These are phyloP conservation scores for Caracal caracal DNA, from an alignment of 2,113 vertebrate genomes.

Conservation along the genomic window DNA sequence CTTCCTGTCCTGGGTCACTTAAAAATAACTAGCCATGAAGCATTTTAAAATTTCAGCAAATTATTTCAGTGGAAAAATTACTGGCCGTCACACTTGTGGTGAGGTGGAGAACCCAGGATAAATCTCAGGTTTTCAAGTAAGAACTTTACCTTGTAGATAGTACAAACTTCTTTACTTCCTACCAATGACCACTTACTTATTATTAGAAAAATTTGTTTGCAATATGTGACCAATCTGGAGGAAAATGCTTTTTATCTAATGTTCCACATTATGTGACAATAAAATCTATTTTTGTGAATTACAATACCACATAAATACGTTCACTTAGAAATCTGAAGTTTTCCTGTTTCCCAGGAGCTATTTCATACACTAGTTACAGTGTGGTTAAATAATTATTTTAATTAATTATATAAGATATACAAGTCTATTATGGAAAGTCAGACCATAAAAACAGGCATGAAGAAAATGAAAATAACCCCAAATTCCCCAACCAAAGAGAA, in stretches of 20 bases:
- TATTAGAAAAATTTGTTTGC: neutral
- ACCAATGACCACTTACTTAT: neutral
- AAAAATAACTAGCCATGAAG: slow-evolving; percentile 83
- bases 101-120: slow-evolving; percentile 54
- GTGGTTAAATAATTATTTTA: neutral
- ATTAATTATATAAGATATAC: neutral
- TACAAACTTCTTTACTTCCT: neutral
- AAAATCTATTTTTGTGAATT: slow-evolving; percentile 19
- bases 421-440: neutral
- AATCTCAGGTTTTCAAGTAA: slow-evolving; percentile 21
- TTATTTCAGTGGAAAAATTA: slow-evolving; percentile 77
- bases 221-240: neutral
- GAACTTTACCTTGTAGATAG: neutral
- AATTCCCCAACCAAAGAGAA: neutral
- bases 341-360: neutral
- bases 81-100: slow-evolving; percentile 61
- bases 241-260: neutral
- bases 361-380: neutral
- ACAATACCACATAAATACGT: neutral
- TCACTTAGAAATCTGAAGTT: neutral
- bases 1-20: slow-evolving; percentile 84
- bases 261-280: neutral
- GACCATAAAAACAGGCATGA: neutral
- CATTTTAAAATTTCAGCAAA: slow-evolving; percentile 77
- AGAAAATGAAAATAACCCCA: neutral